Base-by-base conservation (phyloP, 2,888 invertebrate species). In the Noctua pronuba region DNA sequence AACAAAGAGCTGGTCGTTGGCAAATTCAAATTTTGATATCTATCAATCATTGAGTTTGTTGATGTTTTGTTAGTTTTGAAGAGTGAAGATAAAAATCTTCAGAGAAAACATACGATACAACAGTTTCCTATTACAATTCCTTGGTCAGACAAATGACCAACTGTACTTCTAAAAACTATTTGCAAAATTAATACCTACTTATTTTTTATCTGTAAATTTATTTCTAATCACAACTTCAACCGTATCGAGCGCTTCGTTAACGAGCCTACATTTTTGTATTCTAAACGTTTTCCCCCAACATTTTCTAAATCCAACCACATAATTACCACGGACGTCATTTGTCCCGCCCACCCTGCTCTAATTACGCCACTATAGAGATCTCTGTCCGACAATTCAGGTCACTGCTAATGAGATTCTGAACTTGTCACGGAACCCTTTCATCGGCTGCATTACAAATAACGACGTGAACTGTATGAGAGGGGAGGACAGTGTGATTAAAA, bases 371-470 rank as follows among this genome's bases (percentile, higher is more conserved):
- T 82, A 77, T 66, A 76, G 68, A 80, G 73, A 83, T 77, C 79
- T 73, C 79, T 74, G 77, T 70, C 72, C 49, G 16, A 82, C 77
- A 75, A 89, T 85, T 77, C 85, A 88, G 88, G 88, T 82, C 89
- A 85, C 62, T 71, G 73, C 78, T 88, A 89, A 88, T 88, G 89
- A 88, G 87, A 85, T 88, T 82, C 86, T 83, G 77, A 85, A 83
- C 68, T 78, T 80, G 80, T 84, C 83, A 72, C 68, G 82, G 74
- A 58, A 66, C 70, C 70, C 64, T 75, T 73, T 79, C 64, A 70
- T 85, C 38, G 64, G 73, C 18, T 55, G 76, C 65, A 81, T 75
- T 71, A 83, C 73, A 60, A 81, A 60, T 67, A 70, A 66, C 35
- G n/a, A 55, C 52, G 66, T 41, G 55, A 41, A 76, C 31, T 49